Conservation (phyloP, 2,113 vertebrate species). For the Lepidiolamprologus cunningtoni region DNA sequence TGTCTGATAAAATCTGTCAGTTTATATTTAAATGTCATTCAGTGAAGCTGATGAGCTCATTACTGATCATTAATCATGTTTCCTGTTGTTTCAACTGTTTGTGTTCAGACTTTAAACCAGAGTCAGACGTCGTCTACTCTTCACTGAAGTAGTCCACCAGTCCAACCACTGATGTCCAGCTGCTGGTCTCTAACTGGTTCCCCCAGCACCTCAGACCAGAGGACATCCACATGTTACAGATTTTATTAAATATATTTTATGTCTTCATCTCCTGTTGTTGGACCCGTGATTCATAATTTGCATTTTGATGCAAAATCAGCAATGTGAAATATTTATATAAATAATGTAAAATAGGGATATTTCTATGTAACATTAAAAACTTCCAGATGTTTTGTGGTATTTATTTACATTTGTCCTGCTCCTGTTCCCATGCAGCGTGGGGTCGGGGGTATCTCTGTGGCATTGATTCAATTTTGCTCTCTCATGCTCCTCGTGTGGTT, state of each 20-base stretch:
- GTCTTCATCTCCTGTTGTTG: background rate
- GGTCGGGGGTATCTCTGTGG: background rate
- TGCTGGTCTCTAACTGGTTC: rapidly evolving
- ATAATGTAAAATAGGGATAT: background rate
- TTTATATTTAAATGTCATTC: background rate
- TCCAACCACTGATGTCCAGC: background rate
- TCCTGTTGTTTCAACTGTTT: background rate
- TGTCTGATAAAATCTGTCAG: background rate
- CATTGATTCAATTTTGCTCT: background rate
- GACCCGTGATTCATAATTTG: background rate
- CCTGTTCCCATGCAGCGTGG: rapidly evolving
- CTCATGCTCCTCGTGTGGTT: background rate
- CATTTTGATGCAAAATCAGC: background rate
- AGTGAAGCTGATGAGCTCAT: rapidly evolving
- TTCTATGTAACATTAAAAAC: background rate
- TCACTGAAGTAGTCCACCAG: background rate
- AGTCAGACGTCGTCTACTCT: background rate
- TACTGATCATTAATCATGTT: background rate
- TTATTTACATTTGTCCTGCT: rapidly evolving
- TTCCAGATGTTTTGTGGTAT: background rate
- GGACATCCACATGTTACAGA: background rate
- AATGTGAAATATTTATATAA: background rate
- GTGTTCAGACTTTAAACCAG: background rate
- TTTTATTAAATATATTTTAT: background rate
- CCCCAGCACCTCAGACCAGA: background rate